Evolutionary conservation across 2,113 vertebrate genomes (phyloP).

Genomic region (Urocolius indicus): DNA sequence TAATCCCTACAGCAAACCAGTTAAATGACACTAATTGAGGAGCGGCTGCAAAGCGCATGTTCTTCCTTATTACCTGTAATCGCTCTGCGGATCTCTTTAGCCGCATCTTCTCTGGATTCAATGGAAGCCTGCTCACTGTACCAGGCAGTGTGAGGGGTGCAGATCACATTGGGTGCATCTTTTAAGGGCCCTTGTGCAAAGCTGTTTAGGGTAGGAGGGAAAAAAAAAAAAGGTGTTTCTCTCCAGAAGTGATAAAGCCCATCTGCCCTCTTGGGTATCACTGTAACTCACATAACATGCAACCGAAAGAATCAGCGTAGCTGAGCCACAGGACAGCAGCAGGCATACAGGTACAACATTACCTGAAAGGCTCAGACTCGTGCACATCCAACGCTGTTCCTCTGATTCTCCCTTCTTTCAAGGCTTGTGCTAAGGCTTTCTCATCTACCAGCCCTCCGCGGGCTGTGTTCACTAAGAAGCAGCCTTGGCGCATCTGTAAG

Average conservation of each 20-base stretch:
- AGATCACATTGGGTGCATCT: slow-evolving; percentile 90
- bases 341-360: neutral
- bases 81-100: slow-evolving; percentile 89
- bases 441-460: slow-evolving; percentile 90
- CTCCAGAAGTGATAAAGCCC: neutral
- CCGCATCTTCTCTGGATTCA: slow-evolving; percentile 89
- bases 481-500: slow-evolving; percentile 89
- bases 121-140: slow-evolving; percentile 92
- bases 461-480: slow-evolving; percentile 90
- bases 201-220: slow-evolving; percentile 41
- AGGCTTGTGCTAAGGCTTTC: slow-evolving; percentile 88
- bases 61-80: slow-evolving; percentile 82
- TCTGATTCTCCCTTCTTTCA: slow-evolving; percentile 91
- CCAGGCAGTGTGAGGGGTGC: slow-evolving; percentile 91
- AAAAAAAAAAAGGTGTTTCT: neutral
- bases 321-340: neutral
- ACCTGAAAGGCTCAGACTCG: slow-evolving; percentile 92
- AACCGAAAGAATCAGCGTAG: neutral
- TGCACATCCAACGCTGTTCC: slow-evolving; percentile 90
- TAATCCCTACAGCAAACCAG: neutral
- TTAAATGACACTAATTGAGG: neutral
- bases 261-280: neutral
- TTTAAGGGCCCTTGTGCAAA: slow-evolving; percentile 90
- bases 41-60: slow-evolving; percentile 8
- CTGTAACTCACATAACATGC: neutral